Conservation (phyloP, 2,888 invertebrate species). For the Andrena hattorfiana region DNA sequence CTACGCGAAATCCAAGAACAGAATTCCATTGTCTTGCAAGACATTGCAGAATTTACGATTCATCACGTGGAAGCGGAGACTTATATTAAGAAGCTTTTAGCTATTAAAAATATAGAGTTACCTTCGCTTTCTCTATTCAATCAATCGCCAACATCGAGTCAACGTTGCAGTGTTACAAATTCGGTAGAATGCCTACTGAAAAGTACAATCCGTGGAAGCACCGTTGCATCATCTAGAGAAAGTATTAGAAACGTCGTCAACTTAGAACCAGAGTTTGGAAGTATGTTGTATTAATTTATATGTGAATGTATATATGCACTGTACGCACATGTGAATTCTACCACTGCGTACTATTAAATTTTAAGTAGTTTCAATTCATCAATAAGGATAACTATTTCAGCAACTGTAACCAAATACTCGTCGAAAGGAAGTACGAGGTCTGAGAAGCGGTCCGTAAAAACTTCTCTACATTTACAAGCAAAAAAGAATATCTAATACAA, state of each 20-base stretch:
- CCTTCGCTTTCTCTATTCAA: constrained; percentile 74
- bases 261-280: constrained; percentile 68
- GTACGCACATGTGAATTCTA: no score
- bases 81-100: constrained; percentile 83
- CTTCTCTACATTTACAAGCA: not conserved
- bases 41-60: constrained; percentile 86
- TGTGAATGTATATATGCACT: no score
- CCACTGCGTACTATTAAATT: not conserved
- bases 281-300: constrained; percentile 35
- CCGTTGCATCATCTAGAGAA: constrained; percentile 67
- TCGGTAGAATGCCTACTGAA: constrained; percentile 57
- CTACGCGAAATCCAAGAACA: constrained; percentile 87
- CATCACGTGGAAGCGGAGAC: constrained; percentile 83
- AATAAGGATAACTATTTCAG: constrained; percentile 45
- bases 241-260: constrained; percentile 75
- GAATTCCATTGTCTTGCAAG: constrained; percentile 87
- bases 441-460: not conserved
- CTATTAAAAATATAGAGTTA: constrained; percentile 79
- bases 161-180: constrained; percentile 68
- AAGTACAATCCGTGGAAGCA: constrained; percentile 61
- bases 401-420: not conserved
- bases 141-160: constrained; percentile 70
- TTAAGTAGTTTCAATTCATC: not conserved
- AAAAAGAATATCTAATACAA: constrained; percentile 32
- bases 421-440: constrained; percentile 21